Evolutionary conservation across 2,113 vertebrate genomes (phyloP), one percentile per base, ranked within the genome.

Genomic region (Neogale vison): DNA sequence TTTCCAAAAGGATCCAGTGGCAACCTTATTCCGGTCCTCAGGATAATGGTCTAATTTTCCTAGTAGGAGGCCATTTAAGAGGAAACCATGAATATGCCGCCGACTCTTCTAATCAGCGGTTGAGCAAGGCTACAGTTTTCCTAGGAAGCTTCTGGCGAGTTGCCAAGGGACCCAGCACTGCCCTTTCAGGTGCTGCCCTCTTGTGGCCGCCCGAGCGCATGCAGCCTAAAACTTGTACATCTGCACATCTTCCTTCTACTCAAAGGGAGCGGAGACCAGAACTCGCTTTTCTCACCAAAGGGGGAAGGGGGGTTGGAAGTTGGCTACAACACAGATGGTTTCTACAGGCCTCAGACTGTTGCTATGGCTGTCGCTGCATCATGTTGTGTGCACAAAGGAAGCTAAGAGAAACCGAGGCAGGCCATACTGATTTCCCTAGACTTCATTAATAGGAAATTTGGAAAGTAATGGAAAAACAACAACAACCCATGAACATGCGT

Each of bases 101-200:
- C 47, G 36, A 61, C 8, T 63, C 8, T n/a, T 55, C 52, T 52
- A 47, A 85, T 45, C 55, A 59, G 24, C 13, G 4, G 5, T 13
- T 50, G 31, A 29, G 18, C 55, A 29, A 15, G 9, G 29, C 50
- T 52, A 12, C 24, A 18, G 1, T 52, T 93, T 80, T 88, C 52
- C 82, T 76, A 7, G 67, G 52, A 88, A 90, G n/a, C 26, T 65
- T 72, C 57, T 2, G 4, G 18, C 6, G 34, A 0, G 3, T n/a
- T 93, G 88, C n/a, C 0, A 3, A 14, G n/a, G 39, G 15, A 26
- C 12, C 31, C 20, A 21, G 36, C 34, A 0, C 45, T 5, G 65
- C 6, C 14, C 82, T 85, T n/a, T 47, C 17, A 4, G 13, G 72
- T 96, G 96, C 96, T 98, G 92, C 96, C 96, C 95, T 95, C 98